Conservation (phyloP, 1,140 invertebrate genomes). For the Anastatus disparis region DNA sequence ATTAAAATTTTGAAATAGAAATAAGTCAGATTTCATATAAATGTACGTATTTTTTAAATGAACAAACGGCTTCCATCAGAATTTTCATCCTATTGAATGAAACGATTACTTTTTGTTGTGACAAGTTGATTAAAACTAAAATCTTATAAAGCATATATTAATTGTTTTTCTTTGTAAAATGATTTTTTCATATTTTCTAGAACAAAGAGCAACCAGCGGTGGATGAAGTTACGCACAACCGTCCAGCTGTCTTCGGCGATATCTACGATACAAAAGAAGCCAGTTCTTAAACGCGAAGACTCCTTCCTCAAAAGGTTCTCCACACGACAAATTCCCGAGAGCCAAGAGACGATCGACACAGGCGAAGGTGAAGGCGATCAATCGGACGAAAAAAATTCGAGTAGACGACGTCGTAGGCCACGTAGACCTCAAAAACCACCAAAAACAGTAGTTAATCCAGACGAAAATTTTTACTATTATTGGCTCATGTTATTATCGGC, state of each 20-base stretch:
- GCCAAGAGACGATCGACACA: constrained; percentile 78
- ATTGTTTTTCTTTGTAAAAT: constrained; percentile 36
- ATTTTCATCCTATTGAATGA: not conserved
- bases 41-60: no score
- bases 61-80: constrained; percentile 6
- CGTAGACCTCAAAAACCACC: constrained; percentile 74
- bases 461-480: constrained; percentile 95
- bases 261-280: constrained; percentile 72
- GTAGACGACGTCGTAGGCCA: constrained; percentile 70
- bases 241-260: constrained; percentile 92
- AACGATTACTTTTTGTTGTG: not conserved
- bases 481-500: constrained; percentile 90
- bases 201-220: constrained; percentile 90
- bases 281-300: constrained; percentile 90
- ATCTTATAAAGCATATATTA: no score
- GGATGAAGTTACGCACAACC: constrained; percentile 93
- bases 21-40: no score
- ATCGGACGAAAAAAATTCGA: constrained; percentile 68
- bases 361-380: constrained; percentile 73
- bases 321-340: constrained; percentile 88
- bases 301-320: constrained; percentile 95
- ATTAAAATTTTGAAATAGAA: no score
- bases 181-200: constrained; percentile 65
- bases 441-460: constrained; percentile 92
- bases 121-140: no score